Evolutionary conservation across 2,888 invertebrate species (phyloP).

Genomic region (Conomelus anceps): DNA sequence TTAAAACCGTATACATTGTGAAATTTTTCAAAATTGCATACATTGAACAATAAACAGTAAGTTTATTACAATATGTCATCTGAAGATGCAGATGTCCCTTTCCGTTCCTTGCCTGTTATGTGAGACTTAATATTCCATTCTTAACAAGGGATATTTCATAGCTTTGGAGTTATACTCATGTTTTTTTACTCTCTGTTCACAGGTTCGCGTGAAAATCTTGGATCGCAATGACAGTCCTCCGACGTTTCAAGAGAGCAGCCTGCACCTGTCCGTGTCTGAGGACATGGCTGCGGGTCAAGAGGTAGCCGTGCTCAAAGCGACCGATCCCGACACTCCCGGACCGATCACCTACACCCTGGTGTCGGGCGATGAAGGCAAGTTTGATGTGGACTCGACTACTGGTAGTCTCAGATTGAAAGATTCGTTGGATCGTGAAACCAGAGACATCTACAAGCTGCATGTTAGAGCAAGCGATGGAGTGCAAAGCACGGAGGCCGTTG

Average conservation of each 20-base stretch:
- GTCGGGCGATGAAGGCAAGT: conserved; percentile 59
- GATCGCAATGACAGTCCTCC: conserved; percentile 97
- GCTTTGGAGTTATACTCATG: too few species aligned
- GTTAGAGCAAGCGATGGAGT: conserved; percentile 85
- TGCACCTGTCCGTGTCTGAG: conserved; percentile 72
- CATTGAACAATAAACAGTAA: too few species aligned
- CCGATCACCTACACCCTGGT: conserved; percentile 66
- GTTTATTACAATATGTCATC: too few species aligned
- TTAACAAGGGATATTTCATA: too few species aligned
- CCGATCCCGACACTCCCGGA: conserved; percentile 80
- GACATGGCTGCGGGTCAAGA: conserved; percentile 75
- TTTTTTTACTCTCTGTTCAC: too few species aligned
- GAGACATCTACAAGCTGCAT: conserved; percentile 67
- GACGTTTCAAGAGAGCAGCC: conserved; percentile 66
- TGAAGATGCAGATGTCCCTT: too few species aligned
- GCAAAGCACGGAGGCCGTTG: conserved; percentile 71
- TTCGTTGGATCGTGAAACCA: conserved; percentile 75
- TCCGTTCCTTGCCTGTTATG: too few species aligned
- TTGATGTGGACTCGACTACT: conserved; percentile 61
- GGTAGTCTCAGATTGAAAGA: conserved; percentile 70
- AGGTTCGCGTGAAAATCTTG: conserved; percentile 78
- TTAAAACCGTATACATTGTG: too few species aligned
- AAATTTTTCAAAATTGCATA: too few species aligned
- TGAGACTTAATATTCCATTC: too few species aligned
- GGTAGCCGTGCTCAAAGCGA: conserved; percentile 68